These are phyloP conservation scores for Synanthedon formicaeformis DNA, from an alignment of 2,888 invertebrate species.

Conservation along the genomic window DNA sequence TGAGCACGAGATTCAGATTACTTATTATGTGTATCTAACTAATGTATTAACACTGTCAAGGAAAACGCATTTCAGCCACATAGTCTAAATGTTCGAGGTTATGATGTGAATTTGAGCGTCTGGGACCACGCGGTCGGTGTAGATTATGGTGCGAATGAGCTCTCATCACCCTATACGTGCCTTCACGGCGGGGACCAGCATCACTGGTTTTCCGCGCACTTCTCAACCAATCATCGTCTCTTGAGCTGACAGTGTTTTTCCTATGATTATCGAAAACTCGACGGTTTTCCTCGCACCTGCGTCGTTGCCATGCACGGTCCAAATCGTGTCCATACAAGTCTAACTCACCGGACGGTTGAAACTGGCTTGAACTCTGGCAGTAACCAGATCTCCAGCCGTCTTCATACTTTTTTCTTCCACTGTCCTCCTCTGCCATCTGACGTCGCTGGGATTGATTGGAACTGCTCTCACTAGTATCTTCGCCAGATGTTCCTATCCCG, in stretches of 20 bases:
- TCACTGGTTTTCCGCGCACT: slow-evolving; percentile 49
- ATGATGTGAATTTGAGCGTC: slow-evolving; percentile 73
- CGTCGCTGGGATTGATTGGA: slow-evolving; percentile 79
- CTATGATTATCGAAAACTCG: slow-evolving; percentile 48
- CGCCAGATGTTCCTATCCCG: slow-evolving; percentile 86
- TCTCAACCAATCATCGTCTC: slow-evolving; percentile 43
- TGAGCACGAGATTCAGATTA: slow-evolving; percentile 48
- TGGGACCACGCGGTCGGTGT: slow-evolving; percentile 61
- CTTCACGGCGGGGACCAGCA: slow-evolving; percentile 57
- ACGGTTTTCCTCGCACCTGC: slow-evolving; percentile 50
- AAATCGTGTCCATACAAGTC: slow-evolving; percentile 76
- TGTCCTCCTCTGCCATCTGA: slow-evolving; percentile 70
- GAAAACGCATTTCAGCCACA: slow-evolving; percentile 75
- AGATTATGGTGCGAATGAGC: slow-evolving; percentile 77
- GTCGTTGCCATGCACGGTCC: slow-evolving; percentile 69
- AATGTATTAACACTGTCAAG: slow-evolving; percentile 47
- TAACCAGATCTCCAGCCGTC: slow-evolving; percentile 78
- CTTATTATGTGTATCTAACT: slow-evolving; percentile 27
- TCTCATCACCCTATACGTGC: slow-evolving; percentile 55
- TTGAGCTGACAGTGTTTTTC: slow-evolving; percentile 34
- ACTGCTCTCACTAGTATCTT: slow-evolving; percentile 86
- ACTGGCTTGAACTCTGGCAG: slow-evolving; percentile 67
- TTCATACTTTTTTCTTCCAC: slow-evolving; percentile 72
- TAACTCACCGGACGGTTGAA: slow-evolving; percentile 73
- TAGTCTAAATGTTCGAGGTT: slow-evolving; percentile 74